Base-by-base conservation (phyloP, 2,797 vertebrate species). In the Hydrolagus colliei region DNA sequence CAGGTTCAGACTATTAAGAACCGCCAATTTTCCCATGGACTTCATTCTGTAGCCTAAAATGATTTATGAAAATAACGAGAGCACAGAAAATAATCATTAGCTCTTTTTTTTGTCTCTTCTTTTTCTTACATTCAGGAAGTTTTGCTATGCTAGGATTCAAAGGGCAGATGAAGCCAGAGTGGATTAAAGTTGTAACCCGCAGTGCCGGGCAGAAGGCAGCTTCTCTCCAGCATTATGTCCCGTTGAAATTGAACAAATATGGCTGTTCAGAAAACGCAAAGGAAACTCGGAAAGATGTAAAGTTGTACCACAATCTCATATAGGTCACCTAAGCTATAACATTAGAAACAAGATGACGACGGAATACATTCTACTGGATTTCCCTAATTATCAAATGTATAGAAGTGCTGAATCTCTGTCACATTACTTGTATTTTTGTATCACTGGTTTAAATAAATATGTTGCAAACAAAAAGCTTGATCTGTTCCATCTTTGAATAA, bases 61-160 rank as follows among this genome's bases (percentile, higher is more conserved):
- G 88, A 74, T 75, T 88, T 75, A 86, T 22, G 86, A 87, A 90
- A 88, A 86, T 89, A 87, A 89, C 89, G 88, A 91, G 88, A 90
- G 86, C 41, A 41, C 14, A 86, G 88, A 87, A 89, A 91, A 90
- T 89, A 87, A 27, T 78, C 86, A 67, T 59, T 9, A 75, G 86
- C 88, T 87, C 86, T 7, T 3, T 59, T 87, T 88, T 89, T 88
- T 86, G 87, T 14, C 41, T 68, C 4, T 59, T 86, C 63, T 10
- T 89, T 87, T 89, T 85, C 86, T 87, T 27, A 71, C 88, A 52
- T 89, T 74, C 88, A 90, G 91, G 92, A 84, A 91, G 87, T 87
- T 90, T 91, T 88, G 86, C 88, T 73, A 89, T 88, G 87, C 88
- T 92, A 87, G 90, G 90, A 20, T 89, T 80, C 67, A 88, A 90